Evolutionary conservation across 1,140 invertebrate genomes (phyloP).

Genomic region (Drosophila biarmipes): DNA sequence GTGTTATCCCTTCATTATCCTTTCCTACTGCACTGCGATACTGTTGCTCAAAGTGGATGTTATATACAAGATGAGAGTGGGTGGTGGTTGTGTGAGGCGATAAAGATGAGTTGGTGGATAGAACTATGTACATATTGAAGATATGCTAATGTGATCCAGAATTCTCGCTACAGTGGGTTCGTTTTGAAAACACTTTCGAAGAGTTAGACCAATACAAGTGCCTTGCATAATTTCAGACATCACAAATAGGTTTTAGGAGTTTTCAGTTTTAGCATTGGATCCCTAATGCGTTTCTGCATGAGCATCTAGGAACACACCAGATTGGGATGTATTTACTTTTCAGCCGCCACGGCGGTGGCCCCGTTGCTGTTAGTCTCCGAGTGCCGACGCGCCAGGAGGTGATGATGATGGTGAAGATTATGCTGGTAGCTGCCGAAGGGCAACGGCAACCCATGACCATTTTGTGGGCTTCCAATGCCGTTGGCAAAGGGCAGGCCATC

Average conservation of each 20-base stretch:
- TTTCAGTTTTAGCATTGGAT: not conserved
- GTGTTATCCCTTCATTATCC: constrained; percentile 31
- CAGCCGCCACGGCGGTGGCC: constrained; percentile 54
- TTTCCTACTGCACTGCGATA: constrained; percentile 54
- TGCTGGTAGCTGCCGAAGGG: constrained; percentile 51
- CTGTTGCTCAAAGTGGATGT: constrained; percentile 57
- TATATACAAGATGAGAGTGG: constrained; percentile 50
- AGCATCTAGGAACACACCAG: constrained; percentile 9
- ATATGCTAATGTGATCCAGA: constrained; percentile 28
- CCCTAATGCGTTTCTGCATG: not conserved
- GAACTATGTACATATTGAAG: constrained; percentile 48
- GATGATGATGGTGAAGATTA: constrained; percentile 52
- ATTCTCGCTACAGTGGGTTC: not conserved
- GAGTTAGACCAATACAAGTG: not conserved
- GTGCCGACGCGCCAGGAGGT: constrained; percentile 65
- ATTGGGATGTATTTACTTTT: constrained; percentile 56
- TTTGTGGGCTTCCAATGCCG: constrained; percentile 52
- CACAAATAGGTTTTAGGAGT: not conserved
- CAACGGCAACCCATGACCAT: constrained; percentile 53
- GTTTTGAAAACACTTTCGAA: not conserved
- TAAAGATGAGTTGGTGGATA: constrained; percentile 10
- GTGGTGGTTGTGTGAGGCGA: not conserved
- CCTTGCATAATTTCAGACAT: not conserved
- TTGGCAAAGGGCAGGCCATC: constrained; percentile 69
- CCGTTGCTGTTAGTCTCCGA: constrained; percentile 69